Conservation (phyloP, 2,113 vertebrate species). For the Stegostoma tigrinum region DNA sequence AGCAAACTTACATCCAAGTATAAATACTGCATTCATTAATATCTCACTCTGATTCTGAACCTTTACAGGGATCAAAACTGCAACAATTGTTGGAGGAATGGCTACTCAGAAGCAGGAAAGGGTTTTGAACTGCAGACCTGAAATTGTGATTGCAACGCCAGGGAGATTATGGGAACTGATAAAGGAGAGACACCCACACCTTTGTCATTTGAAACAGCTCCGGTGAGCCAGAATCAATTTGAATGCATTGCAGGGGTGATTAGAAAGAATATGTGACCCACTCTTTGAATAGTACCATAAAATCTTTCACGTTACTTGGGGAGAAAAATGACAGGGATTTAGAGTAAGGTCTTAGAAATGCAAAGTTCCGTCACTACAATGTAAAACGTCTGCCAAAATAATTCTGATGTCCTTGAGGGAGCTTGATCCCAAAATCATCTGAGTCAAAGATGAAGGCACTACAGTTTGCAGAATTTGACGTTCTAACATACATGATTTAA, state of each 20-base stretch:
- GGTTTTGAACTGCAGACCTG: slow-evolving; percentile 74
- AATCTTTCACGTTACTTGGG: not conserved
- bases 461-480: slow-evolving; percentile 62
- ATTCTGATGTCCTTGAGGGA: not conserved
- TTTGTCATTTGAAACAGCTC: slow-evolving; percentile 73
- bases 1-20: too few species aligned
- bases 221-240: slow-evolving; percentile 53
- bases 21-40: not conserved
- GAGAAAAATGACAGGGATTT: not conserved
- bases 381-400: not conserved
- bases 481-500: slow-evolving; percentile 82
- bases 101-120: slow-evolving; percentile 80
- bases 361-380: not conserved
- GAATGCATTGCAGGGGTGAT: not conserved
- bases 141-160: slow-evolving; percentile 88
- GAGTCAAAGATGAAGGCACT: not conserved
- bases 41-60: slow-evolving; percentile 9
- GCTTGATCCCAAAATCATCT: not conserved
- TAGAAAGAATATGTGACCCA: not conserved
- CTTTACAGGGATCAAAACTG: slow-evolving; percentile 75
- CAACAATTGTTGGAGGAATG: slow-evolving; percentile 88
- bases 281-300: not conserved
- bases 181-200: slow-evolving; percentile 77
- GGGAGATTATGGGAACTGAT: slow-evolving; percentile 90
- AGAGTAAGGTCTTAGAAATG: not conserved